phyloP scores from a whole-genome alignment of 2,113 vertebrate species.

The Zapornia atra region DNA sequence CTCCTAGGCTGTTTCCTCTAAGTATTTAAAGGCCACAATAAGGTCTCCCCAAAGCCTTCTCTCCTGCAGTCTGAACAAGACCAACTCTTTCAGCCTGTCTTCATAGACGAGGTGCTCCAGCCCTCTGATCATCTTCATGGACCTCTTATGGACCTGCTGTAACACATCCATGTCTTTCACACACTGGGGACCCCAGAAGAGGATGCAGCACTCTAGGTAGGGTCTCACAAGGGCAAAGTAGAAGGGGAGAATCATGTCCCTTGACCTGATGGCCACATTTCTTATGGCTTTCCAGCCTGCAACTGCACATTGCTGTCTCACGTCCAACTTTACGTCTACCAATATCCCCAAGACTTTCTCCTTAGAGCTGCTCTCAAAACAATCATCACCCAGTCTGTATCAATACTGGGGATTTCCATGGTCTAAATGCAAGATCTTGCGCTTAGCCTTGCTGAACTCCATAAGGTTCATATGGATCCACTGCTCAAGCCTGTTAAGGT shows the following conservation, averaged over 20 bases:
- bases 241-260: neutral
- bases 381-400: neutral
- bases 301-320: neutral
- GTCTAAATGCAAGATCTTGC: no score
- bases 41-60: no score
- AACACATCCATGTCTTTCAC: neutral
- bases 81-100: neutral
- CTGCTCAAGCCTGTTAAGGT: no score
- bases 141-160: neutral
- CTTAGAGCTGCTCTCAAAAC: neutral
- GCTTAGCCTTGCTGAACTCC: no score
- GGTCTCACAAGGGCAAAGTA: neutral
- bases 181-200: neutral
- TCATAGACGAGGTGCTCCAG: neutral
- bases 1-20: no score
- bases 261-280: rapidly evolving
- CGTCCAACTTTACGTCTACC: neutral
- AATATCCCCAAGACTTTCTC: neutral
- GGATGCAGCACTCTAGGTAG: neutral
- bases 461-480: no score
- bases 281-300: neutral
- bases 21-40: no score
- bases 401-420: neutral
- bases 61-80: no score
- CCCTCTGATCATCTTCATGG: neutral